phyloP scores from a whole-genome alignment of 2,797 vertebrate genomes.

The Enoplosus armatus region DNA sequence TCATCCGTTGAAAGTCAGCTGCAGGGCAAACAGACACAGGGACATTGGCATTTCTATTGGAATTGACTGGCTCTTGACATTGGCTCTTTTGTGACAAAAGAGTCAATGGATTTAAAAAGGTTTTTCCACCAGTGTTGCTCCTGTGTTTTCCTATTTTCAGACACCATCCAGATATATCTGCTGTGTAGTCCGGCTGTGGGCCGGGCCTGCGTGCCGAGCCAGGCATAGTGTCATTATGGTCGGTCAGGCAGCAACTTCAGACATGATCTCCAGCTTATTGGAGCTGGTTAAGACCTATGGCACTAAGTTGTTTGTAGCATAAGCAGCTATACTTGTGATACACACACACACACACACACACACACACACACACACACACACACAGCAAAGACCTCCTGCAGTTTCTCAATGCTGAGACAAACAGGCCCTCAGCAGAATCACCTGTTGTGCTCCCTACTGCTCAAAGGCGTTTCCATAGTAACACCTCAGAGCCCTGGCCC shows the following conservation, averaged over 20 bases:
- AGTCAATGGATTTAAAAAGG: conserved; percentile 9
- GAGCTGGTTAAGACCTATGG: conserved; percentile 73
- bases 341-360: conserved; percentile 18
- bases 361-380: conserved; percentile 21
- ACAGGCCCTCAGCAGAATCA: conserved; percentile 81
- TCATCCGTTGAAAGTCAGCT: too few species aligned
- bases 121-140: background rate
- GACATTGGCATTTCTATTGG: background rate
- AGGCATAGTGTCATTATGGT: conserved; percentile 46
- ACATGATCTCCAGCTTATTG: conserved; percentile 73
- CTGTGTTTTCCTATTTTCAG: conserved; percentile 19
- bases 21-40: too few species aligned
- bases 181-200: background rate
- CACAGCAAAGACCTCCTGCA: conserved; percentile 61
- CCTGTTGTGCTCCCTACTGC: conserved; percentile 85
- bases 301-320: conserved; percentile 58
- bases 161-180: background rate
- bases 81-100: conserved; percentile 4
- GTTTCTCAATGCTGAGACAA: conserved; percentile 70
- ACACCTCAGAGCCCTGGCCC: conserved; percentile 79
- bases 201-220: conserved; percentile 1
- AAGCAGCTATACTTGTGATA: conserved; percentile 32
- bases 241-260: conserved; percentile 50
- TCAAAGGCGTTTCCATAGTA: conserved; percentile 86
- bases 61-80: conserved; percentile 1